A percentile compares a stretch with the other conserved stretches of the same genome.
Conservation (phyloP, 1,140 invertebrate species). For the Euura saliciscinereae region DNA sequence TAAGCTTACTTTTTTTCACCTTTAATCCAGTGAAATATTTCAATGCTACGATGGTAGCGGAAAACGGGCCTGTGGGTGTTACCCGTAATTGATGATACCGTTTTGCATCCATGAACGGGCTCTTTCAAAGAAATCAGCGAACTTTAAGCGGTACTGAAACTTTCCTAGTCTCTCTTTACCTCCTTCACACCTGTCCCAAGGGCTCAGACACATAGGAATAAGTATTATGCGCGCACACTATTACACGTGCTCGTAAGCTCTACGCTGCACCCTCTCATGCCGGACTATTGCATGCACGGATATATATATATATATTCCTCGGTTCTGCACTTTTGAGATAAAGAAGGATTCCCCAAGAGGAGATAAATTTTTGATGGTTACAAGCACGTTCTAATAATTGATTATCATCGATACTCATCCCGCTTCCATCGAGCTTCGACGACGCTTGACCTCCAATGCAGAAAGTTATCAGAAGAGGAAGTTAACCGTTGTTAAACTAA, state of each 20-base stretch:
- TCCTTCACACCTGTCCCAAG: not conserved
- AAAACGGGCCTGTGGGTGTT: not conserved
- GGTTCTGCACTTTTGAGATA: too few relatives aligned
- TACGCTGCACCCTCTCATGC: not conserved
- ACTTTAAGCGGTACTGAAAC: not conserved
- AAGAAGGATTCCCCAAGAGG: too few relatives aligned
- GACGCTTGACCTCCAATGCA: too few relatives aligned
- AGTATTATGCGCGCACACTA: not conserved
- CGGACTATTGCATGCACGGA: too few relatives aligned
- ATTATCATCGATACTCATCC: too few relatives aligned
- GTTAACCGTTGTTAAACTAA: not conserved
- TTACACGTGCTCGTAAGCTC: not conserved
- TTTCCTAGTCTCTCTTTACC: not conserved
- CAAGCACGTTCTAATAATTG: too few relatives aligned
- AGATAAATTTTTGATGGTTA: too few relatives aligned
- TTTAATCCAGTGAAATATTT: conserved; percentile 4
- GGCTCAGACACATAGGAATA: not conserved
- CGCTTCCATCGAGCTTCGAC: too few relatives aligned
- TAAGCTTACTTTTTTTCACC: conserved; percentile 9
- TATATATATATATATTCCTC: too few relatives aligned
- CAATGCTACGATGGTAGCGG: not conserved
- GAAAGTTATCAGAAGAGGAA: not conserved
- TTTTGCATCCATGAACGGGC: conserved; percentile 3
- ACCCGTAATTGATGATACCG: conserved; percentile 4
- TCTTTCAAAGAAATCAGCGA: not conserved